Evolutionary conservation across 2,888 invertebrate genomes (phyloP), one percentile per base, ranked within the genome.

Genomic region (Ischnura elegans): DNA sequence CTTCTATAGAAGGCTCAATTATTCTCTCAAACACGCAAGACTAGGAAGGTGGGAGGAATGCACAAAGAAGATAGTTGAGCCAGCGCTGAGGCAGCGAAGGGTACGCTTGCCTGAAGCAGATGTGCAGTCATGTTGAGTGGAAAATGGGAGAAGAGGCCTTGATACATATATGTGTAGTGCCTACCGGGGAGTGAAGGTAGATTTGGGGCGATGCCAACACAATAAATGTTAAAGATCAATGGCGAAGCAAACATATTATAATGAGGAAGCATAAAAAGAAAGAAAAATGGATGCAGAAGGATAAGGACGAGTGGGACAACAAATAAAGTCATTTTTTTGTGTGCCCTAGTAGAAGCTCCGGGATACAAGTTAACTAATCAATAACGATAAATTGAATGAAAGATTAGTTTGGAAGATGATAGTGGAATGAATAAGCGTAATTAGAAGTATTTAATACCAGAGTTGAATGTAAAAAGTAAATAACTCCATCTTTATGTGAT

Each of bases 41-140:
- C 55, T 36, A 43, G 36, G 42, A 85, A 16, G 29, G 47, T 87
- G 46, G n/a, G 87, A 51, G 87, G 51, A 16, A n/a, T 8, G 87
- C 36, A 42, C 51, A 5, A 19, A 8, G 21, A 21, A 25, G 61
- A 43, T 25, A 36, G 51, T 46, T 61, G 90, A 21, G 21, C 36
- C 87, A 42, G 90, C 36, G 51, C 43, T 55, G 55, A 90, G 90
- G 61, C 87, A 87, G 87, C 90, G 90, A 90, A 45, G 86, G 86
- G 43, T 43, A 86, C 86, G 86, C 43, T 90, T 55, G 61, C 21
- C 25, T 87, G 87, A 87, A 87, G 87, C 87, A 87, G 51, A 55
- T 87, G 87, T n/a, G 61, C 90, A 90, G 55, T 61, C 90, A 90
- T 90, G 43, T 90, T 90, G 90, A 90, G 55, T 42, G 55, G 43